phyloP scores from a whole-genome alignment of 2,888 invertebrate genomes.

The Idaea dimidiata region DNA sequence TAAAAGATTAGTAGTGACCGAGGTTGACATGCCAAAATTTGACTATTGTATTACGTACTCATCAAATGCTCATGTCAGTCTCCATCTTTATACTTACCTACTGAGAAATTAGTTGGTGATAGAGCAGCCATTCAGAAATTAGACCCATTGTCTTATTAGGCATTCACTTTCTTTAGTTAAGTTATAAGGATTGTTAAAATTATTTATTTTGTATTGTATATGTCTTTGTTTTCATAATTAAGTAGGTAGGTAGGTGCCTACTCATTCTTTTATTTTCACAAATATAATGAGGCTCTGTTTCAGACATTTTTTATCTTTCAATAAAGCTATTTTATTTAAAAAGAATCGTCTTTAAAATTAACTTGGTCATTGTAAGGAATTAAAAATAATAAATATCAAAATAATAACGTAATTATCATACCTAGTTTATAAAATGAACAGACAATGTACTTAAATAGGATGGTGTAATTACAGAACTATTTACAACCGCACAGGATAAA shows the following conservation, averaged over 20 bases:
- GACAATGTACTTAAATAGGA: neutral
- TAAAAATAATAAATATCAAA: neutral
- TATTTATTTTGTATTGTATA: constrained; percentile 7
- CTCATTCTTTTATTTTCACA: neutral
- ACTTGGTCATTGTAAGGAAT: neutral
- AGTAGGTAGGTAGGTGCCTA: neutral
- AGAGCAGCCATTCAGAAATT: neutral
- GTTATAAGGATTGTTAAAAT: constrained; percentile 2
- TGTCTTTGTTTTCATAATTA: neutral
- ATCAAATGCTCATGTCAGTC: no score
- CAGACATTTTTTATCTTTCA: no score
- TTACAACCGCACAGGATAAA: neutral
- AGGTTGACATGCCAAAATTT: no score
- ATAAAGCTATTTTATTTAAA: neutral
- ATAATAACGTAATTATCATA: neutral
- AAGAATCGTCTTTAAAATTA: neutral
- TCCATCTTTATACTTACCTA: neutral
- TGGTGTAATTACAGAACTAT: neutral
- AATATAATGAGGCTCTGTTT: neutral
- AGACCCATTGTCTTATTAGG: neutral
- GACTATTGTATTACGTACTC: no score
- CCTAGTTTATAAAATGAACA: neutral
- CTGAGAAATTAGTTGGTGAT: neutral
- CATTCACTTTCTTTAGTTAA: constrained; percentile 4
- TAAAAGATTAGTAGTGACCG: no score